Conservation (phyloP, 2,888 invertebrate species). For the Ennomos quercinarius region DNA sequence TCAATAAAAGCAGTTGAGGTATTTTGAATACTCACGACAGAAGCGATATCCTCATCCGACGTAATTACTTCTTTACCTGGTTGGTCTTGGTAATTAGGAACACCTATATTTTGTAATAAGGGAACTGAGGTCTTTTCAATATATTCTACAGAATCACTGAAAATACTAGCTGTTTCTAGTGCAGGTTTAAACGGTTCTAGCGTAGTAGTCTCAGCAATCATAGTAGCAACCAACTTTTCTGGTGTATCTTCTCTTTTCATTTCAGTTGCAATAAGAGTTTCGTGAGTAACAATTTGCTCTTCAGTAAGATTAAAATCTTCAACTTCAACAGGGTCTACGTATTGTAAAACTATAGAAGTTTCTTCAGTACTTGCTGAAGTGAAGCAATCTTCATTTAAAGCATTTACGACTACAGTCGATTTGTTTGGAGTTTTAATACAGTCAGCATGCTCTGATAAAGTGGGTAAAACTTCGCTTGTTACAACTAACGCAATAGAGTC, state of each 20-base stretch:
- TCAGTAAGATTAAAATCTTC: neutral
- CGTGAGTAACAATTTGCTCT: neutral
- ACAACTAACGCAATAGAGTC: conserved; percentile 9
- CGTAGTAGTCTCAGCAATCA: conserved; percentile 4
- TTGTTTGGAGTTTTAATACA: neutral
- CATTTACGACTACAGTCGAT: neutral
- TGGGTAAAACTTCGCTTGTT: conserved; percentile 2
- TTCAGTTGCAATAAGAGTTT: neutral
- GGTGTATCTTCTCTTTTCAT: no score
- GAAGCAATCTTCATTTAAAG: no score
- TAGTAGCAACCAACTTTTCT: neutral
- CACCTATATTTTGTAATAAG: no score
- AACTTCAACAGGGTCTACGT: neutral
- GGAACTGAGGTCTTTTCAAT: no score
- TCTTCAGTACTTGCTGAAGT: no score
- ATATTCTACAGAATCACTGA: no score
- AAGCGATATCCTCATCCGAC: no score
- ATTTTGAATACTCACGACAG: no score
- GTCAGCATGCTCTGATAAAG: neutral
- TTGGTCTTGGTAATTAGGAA: no score
- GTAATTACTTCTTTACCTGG: no score
- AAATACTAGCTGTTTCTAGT: no score
- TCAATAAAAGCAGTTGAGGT: no score
- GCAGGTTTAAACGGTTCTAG: neutral
- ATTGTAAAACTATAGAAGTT: neutral